Percentiles rank a stretch among this genome's conserved stretches.
phyloP scores from a whole-genome alignment of 2,888 invertebrate genomes.

The Caenorhabditis sp. region DNA sequence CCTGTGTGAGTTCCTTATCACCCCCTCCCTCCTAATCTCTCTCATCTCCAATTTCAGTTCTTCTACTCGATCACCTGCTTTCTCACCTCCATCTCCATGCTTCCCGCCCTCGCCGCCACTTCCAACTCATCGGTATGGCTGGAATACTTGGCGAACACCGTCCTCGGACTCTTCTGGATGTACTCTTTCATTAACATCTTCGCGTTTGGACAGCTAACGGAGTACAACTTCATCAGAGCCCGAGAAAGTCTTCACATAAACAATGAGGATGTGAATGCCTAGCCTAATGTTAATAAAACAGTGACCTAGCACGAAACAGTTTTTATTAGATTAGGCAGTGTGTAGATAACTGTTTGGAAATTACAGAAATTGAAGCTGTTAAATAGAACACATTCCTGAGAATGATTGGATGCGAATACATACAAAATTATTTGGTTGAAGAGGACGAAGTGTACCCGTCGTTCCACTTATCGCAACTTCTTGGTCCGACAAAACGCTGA shows the following conservation, averaged over 20 bases:
- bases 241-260: slow-evolving; percentile 34
- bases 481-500: slow-evolving; percentile 6
- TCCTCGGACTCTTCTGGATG: slow-evolving; percentile 45
- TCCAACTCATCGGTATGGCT: slow-evolving; percentile 9
- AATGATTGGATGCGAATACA: background rate
- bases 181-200: slow-evolving; percentile 37
- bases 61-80: slow-evolving; percentile 21
- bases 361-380: background rate
- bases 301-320: background rate
- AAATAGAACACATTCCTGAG: background rate
- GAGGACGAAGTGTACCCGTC: background rate
- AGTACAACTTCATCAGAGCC: slow-evolving; percentile 22
- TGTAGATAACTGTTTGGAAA: background rate
- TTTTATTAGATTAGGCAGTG: background rate
- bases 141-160: slow-evolving; percentile 23
- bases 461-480: background rate
- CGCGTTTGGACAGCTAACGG: slow-evolving; percentile 14
- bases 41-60: slow-evolving; percentile 15
- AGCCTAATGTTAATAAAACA: background rate
- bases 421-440: background rate
- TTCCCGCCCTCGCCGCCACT: slow-evolving; percentile 18
- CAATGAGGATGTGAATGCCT: background rate
- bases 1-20: background rate
- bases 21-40: background rate
- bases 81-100: slow-evolving; percentile 34